phyloP scores from a whole-genome alignment of 2,113 vertebrate genomes.

The western clawed frog (Xenopus tropicalis) region DNA sequence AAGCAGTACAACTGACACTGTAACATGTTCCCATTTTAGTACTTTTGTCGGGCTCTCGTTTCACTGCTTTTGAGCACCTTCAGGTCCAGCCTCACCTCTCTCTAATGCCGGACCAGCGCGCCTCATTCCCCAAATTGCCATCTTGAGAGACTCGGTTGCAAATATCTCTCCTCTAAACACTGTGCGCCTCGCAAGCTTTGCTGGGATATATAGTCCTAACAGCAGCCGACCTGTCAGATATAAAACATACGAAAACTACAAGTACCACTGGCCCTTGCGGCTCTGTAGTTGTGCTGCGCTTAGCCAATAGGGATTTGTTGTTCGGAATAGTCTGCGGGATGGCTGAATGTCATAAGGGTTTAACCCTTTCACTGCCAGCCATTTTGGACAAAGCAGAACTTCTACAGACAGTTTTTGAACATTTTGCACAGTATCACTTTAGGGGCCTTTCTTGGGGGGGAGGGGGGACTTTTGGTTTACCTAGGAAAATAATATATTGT shows the following conservation, averaged over 20 bases:
- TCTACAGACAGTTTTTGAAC: too few species aligned
- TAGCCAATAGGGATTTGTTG: conserved; percentile 60
- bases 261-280: not conserved
- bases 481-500: too few species aligned
- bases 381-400: too few species aligned
- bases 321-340: conserved; percentile 35
- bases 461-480: too few species aligned
- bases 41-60: too few species aligned
- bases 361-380: too few species aligned
- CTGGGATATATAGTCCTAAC: conserved; percentile 61
- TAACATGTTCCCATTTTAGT: too few species aligned
- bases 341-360: conserved; percentile 2
- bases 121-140: conserved; percentile 98
- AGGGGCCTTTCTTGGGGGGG: too few species aligned
- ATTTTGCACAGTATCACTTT: too few species aligned
- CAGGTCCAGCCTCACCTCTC: conserved; percentile 70
- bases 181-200: conserved; percentile 24
- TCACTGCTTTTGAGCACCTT: too few species aligned
- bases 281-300: not conserved
- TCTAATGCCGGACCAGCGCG: conserved; percentile 86
- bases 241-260: not conserved
- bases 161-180: conserved; percentile 51
- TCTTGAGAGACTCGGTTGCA: conserved; percentile 78
- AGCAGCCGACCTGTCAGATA: rapidly evolving
- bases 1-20: too few species aligned